Evolutionary conservation across 2,888 invertebrate species (phyloP), one percentile per base, ranked within the genome.

Genomic region (Onchidella celtica): DNA sequence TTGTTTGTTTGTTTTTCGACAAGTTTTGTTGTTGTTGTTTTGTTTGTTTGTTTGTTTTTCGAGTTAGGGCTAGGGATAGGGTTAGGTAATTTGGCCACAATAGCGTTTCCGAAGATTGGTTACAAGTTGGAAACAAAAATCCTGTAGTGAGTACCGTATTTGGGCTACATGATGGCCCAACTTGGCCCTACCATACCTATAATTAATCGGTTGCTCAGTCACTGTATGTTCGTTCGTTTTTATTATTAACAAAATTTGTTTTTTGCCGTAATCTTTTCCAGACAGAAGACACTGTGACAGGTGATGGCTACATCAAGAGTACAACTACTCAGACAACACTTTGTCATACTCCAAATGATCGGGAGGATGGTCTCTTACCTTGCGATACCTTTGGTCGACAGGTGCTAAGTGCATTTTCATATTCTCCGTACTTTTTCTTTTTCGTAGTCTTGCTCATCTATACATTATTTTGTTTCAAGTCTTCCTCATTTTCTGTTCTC

Each of bases 271-370:
- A n/a, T n/a, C n/a, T 36, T 38, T 3, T 55, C 21, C 29, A 68
- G 69, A 29, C 34, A 21, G 55, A 68, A 24, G 78, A 78, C 21
- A 59, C 38, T 0, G 21, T 78, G n/a, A 69, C 78, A 0, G 69
- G 69, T 34, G 72, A 79, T 11, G 79, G 79, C 2, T 88, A 87
- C 69, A 68, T 88, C 55, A 85, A 82, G 61, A 86, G 84, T 0
- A 86, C 87, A 11, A 87, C 86, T 55, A 88, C 88, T 27, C 83
- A 85, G 3, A 85, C 85, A 0, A 86, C 88, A 17, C 79, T 88
- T 3, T 78, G 86, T 11, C 82, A 70, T 69, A 82, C 86, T 14
- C 84, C 87, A 0, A 85, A 79, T 38, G 88, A 88, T 14, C 81
- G 83, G 68, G 88, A 86, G 32, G 86, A 87, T 78, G 86, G 84